Base-by-base conservation (phyloP, 2,888 invertebrate genomes). In the Acrobeloides nanus region DNA sequence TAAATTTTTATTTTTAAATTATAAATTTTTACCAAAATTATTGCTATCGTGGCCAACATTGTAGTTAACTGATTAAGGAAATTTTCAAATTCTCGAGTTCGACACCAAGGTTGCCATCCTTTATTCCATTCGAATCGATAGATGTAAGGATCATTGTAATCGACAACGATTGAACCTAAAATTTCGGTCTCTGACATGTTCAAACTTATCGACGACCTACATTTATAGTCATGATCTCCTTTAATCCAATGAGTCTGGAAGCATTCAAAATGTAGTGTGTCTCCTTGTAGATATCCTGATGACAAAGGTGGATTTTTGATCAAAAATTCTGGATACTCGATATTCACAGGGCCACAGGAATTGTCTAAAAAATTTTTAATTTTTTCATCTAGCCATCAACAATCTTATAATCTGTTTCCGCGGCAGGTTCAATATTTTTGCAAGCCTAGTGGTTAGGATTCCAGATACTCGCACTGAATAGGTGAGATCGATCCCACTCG, bases 91-190 rank as follows among this genome's bases (percentile, higher is more conserved):
- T 71, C 68, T 21, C 69, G 53, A 8, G 68, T 65, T 46, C 70
- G 46, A 41, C 70, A 70, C 70, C 70, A 70, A 33, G 70, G 70
- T 46, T 70, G 70, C 29, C 56, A 59, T 33, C 70, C 70, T 43
- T 62, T 59, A 42, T 69, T 71, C 70, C 70, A 70, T 45, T 70
- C 70, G 48, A 61, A 70, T 31, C 70, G 68, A 38, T 67, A 71
- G 35, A 48, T 52, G 44, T 63, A 62, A 37, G 62, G 64, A 17
- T 59, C 54, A 48, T 69, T 64, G 38, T 57, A 46, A 37, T 67
- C 66, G 10, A 59, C 65, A 5, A 68, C 58, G 12, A 68, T 55
- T 45, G 38, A 42, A 51, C 64, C 45, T 44, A 17, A 15, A 44
- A 10, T 2, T 15, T 39, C 15, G 8, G 15, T 8, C n/a, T n/a